phyloP scores from a whole-genome alignment of 2,888 invertebrate genomes.

The Troglohyphantes excavatus region DNA sequence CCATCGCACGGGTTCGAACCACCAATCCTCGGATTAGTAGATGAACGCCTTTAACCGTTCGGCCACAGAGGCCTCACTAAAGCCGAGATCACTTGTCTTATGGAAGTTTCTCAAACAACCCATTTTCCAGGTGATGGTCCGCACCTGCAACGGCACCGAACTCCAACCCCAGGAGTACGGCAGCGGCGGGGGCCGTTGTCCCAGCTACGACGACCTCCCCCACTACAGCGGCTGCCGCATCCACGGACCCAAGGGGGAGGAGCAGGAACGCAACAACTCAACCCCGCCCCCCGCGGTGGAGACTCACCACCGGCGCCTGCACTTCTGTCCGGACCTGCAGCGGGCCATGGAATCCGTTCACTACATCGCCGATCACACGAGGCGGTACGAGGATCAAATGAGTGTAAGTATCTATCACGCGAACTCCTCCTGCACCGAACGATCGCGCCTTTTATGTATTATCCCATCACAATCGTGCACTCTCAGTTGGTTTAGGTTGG shows the following conservation, averaged over 20 bases:
- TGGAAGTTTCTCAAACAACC: no score
- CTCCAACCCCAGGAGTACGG: constrained; percentile 80
- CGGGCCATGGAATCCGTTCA: constrained; percentile 79
- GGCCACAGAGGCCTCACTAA: no score
- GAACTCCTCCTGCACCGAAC: no score
- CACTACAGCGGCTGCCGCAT: constrained; percentile 69
- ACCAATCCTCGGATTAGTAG: no score
- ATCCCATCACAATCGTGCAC: no score
- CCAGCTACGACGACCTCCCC: constrained; percentile 78
- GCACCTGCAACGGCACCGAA: constrained; percentile 83
- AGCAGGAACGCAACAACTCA: background rate
- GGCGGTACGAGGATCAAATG: constrained; percentile 79
- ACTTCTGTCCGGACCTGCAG: constrained; percentile 79
- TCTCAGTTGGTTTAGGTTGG: no score
- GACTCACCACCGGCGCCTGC: constrained; percentile 65
- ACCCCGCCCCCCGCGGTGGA: background rate
- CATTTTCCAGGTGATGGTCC: constrained; percentile 80
- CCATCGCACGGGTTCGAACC: no score
- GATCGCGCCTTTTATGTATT: no score
- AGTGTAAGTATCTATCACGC: constrained; percentile 72
- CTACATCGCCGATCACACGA: constrained; percentile 80
- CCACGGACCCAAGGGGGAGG: constrained; percentile 59
- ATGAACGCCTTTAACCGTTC: no score
- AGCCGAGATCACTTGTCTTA: no score
- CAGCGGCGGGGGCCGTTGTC: constrained; percentile 70